Conservation (phyloP, 2,888 invertebrate genomes). For the Sphinx pinastri region DNA sequence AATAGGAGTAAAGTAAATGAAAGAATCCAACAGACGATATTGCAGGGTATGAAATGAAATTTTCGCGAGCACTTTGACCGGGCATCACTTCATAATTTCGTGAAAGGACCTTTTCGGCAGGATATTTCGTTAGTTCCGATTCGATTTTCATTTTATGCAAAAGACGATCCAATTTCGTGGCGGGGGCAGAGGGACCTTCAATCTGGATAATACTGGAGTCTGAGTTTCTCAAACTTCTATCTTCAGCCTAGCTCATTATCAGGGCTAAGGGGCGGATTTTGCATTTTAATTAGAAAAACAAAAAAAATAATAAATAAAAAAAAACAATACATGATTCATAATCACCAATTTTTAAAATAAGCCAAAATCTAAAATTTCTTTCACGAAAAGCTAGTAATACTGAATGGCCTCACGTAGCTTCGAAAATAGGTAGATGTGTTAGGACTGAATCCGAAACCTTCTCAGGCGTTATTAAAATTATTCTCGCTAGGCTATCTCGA, state of each 20-base stretch:
- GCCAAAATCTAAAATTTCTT: too few species aligned
- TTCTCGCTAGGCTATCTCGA: too few species aligned
- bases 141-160: conserved; percentile 81
- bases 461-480: too few species aligned
- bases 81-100: conserved; percentile 29
- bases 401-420: too few species aligned
- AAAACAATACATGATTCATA: too few species aligned
- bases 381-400: too few species aligned
- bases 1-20: conserved; percentile 10
- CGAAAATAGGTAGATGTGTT: too few species aligned
- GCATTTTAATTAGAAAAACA: not conserved
- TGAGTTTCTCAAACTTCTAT: conserved; percentile 26
- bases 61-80: conserved; percentile 11
- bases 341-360: too few species aligned
- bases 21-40: not conserved
- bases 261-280: not conserved
- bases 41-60: conserved; percentile 18
- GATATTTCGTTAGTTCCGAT: conserved; percentile 77
- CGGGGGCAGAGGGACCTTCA: conserved; percentile 61
- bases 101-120: conserved; percentile 30
- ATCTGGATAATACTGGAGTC: conserved; percentile 70
- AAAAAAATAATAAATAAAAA: not conserved
- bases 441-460: too few species aligned
- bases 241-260: not conserved
- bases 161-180: conserved; percentile 75